These are phyloP conservation scores for Nasua narica DNA, from an alignment of 2,797 vertebrate genomes.

Conservation along the genomic window DNA sequence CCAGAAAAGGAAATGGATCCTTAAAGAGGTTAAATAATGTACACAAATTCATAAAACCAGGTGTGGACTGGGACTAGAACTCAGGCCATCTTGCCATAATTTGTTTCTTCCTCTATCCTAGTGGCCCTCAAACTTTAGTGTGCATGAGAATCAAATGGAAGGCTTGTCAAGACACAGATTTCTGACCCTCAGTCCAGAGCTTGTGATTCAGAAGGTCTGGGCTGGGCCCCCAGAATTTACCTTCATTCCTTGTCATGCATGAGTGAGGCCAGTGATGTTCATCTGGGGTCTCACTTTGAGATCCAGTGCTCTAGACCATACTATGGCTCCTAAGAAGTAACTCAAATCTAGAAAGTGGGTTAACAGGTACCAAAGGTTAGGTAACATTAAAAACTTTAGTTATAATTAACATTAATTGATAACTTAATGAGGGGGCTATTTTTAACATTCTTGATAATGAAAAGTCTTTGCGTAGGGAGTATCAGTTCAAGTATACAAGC, in stretches of 20 bases:
- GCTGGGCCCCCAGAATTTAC: neutral
- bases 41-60: neutral
- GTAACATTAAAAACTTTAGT: neutral
- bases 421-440: neutral
- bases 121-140: neutral
- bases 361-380: neutral
- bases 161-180: neutral
- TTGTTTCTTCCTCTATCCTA: neutral
- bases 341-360: neutral
- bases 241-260: neutral
- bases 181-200: neutral
- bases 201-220: neutral
- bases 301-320: neutral
- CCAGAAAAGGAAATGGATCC: neutral
- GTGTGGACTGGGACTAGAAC: neutral
- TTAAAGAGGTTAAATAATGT: neutral
- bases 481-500: neutral
- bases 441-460: neutral
- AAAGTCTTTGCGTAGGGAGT: neutral
- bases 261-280: neutral
- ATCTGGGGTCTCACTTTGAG: neutral
- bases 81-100: neutral
- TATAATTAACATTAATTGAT: constrained; percentile 2
- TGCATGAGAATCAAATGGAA: neutral
- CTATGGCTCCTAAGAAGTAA: neutral